Base-by-base conservation (phyloP, 37 sponge, comb jelly and placozoan genomes). In the Beroe ovata region DNA sequence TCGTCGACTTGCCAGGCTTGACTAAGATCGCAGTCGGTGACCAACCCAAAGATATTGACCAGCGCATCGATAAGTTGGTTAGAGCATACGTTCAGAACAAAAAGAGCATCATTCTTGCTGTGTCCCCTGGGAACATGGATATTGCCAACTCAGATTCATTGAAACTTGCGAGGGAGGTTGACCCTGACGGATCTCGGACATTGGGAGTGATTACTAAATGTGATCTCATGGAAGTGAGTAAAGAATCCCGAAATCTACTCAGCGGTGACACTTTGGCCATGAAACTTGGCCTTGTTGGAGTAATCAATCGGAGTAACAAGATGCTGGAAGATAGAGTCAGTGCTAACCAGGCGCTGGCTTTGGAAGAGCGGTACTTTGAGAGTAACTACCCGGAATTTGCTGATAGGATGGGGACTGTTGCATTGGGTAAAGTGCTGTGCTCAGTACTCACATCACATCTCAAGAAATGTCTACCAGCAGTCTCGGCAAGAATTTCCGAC, bases 11-110 rank as follows among this genome's bases (percentile, higher is more conserved):
- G 29, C 99, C 99, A 2, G 99, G 99, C 11, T 94, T 99, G 71
- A 97, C 99, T 8, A 91, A 92, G 88, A 97, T 99, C 0, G 96
- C 99, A 19, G 96, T 99, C 29, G 99, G 99, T 0, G 99, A 99
- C 88, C 99, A 99, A 60, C 99, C 99, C 0, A 93, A 92, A n/a
- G 95, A 99, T 60, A 96, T 99, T 40, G 96, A 96, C 89, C 47
- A 84, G 16, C 93, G 91, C 64, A 93, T 94, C 0, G 88, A 93
- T 6, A 88, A 88, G 39, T 91, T 99, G 89, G 71, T 94, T 20
- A 22, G 89, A 20, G 61, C 84, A n/a, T 99, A 96, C 91, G 93
- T 99, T 69, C 89, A 35, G 34, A 95, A 96, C 38, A 95, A 95
- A 22, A 99, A 99, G 71, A 93, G 94, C 60, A 94, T 99, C 64